Percentiles rank a stretch among this genome's conserved stretches.
phyloP scores from a whole-genome alignment of 2,888 invertebrate species.

The Trachelus tabidus region DNA sequence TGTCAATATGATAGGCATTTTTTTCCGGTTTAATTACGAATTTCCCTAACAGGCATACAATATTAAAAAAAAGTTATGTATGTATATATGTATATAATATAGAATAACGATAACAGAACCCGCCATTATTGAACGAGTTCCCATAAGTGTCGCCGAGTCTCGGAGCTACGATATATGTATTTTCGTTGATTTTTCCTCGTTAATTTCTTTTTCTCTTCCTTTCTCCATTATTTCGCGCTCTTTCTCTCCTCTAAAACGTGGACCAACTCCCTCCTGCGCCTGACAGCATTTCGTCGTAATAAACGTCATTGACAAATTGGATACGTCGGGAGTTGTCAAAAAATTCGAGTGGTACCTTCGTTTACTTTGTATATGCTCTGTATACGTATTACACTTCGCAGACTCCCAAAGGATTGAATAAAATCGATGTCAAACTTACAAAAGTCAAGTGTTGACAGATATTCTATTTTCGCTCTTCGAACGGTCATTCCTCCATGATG shows the following conservation, averaged over 20 bases:
- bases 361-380: not conserved
- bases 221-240: not conserved
- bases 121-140: constrained; percentile 38
- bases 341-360: not conserved
- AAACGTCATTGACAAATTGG: constrained; percentile 42
- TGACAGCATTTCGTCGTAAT: constrained; percentile 30
- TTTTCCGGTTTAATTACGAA: constrained; percentile 41
- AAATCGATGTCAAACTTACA: not conserved
- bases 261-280: not conserved
- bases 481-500: not conserved
- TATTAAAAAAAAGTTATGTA: constrained; percentile 36
- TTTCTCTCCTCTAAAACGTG: not conserved
- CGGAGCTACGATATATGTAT: not conserved
- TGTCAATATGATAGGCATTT: constrained; percentile 39
- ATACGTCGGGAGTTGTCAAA: not conserved
- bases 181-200: constrained; percentile 29
- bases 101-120: not conserved
- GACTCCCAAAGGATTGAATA: not conserved
- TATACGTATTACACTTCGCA: not conserved
- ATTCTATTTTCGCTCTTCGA: not conserved
- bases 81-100: not conserved
- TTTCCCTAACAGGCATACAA: constrained; percentile 40
- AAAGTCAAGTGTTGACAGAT: not conserved
- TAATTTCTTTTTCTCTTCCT: constrained; percentile 13
- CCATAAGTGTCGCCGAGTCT: constrained; percentile 20